Evolutionary conservation across 2,888 invertebrate genomes (phyloP).

Genomic region (Cantharis rufa): DNA sequence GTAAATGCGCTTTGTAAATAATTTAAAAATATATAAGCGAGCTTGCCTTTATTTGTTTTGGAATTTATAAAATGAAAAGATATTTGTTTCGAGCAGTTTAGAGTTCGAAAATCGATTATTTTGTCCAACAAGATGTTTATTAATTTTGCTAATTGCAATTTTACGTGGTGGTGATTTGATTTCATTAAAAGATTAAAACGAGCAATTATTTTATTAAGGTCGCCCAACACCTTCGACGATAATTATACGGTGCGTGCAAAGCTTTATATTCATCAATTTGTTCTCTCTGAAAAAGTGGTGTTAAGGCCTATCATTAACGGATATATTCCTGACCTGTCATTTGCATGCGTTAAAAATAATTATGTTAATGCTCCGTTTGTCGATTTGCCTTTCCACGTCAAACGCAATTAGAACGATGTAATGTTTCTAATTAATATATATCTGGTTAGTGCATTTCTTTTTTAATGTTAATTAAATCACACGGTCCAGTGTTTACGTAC

Average conservation of each 20-base stretch:
- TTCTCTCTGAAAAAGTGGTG: neutral
- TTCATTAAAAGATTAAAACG: neutral
- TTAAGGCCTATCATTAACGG: constrained; percentile 13
- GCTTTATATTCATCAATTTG: constrained; percentile 29
- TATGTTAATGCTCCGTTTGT: constrained; percentile 23
- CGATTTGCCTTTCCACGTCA: constrained; percentile 22
- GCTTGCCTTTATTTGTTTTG: constrained; percentile 12
- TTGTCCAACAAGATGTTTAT: neutral
- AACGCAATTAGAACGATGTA: constrained; percentile 14
- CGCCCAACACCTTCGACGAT: constrained; percentile 24
- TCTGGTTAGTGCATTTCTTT: constrained; percentile 1
- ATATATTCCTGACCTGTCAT: constrained; percentile 12
- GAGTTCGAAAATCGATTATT: neutral
- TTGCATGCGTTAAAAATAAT: constrained; percentile 22
- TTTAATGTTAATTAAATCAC: constrained; percentile 2
- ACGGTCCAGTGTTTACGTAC: neutral
- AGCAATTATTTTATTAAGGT: constrained; percentile 8
- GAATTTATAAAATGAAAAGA: constrained; percentile 11
- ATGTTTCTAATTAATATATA: constrained; percentile 9
- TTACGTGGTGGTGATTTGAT: neutral
- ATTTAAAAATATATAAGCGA: constrained; percentile 23
- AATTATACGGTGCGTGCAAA: constrained; percentile 26
- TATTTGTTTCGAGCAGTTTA: neutral
- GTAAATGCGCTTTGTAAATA: constrained; percentile 26
- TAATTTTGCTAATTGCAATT: neutral